Evolutionary conservation across 2,113 vertebrate species (phyloP).

Genomic region (Elachura formosa): DNA sequence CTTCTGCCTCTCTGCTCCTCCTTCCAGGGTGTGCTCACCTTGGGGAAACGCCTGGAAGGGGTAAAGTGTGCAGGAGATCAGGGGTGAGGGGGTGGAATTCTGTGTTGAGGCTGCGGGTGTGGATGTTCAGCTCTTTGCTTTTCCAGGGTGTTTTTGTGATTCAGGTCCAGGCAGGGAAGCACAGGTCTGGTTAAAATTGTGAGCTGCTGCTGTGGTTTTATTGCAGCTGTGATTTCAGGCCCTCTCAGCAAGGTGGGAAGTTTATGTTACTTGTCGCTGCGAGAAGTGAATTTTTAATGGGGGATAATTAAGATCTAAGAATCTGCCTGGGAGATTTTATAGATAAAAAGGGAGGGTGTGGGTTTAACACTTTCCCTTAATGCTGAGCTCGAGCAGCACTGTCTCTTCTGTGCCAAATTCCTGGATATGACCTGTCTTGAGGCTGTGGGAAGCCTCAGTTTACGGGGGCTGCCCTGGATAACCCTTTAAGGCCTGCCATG

Average conservation of each 20-base stretch:
- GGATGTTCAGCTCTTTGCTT: not conserved
- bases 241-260: not conserved
- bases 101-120: accelerated
- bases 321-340: not conserved
- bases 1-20: not conserved
- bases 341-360: not conserved
- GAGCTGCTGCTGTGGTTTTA: not conserved
- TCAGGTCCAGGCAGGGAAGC: not conserved
- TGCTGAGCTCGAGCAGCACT: not conserved
- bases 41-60: not conserved
- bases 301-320: not conserved
- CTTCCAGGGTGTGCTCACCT: accelerated
- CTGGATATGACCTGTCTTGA: not conserved
- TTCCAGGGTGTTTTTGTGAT: accelerated
- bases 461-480: not conserved
- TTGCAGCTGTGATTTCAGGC: not conserved
- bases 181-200: not conserved
- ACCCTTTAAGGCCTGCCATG: not conserved
- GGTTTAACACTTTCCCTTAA: not conserved
- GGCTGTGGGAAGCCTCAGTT: not conserved
- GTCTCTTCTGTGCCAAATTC: not conserved
- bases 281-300: not conserved
- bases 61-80: not conserved
- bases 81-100: not conserved
- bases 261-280: not conserved